Evolutionary conservation across 2,113 vertebrate genomes (phyloP).

Genomic region (Pholis gunnellus): DNA sequence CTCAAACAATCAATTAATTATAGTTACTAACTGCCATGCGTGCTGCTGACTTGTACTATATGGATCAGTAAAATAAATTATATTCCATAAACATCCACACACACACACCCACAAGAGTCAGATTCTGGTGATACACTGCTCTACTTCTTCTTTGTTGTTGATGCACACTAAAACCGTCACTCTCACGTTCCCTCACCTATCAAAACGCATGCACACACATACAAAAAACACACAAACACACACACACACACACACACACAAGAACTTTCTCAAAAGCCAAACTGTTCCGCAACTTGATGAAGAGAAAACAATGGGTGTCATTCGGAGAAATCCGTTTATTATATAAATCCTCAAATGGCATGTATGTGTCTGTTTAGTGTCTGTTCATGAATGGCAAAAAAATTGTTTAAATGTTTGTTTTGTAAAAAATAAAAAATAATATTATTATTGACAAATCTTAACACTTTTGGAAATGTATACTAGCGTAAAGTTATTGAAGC

Average conservation of each 20-base stretch:
- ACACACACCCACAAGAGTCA: slow-evolving; percentile 14
- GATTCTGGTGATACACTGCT: slow-evolving; percentile 49
- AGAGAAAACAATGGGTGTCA: slow-evolving; percentile 29
- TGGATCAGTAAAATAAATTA: slow-evolving; percentile 31
- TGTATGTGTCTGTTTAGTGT: slow-evolving; percentile 64
- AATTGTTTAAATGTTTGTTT: slow-evolving; percentile 82
- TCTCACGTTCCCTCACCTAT: neutral
- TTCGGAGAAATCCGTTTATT: slow-evolving; percentile 56
- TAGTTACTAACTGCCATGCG: slow-evolving; percentile 19
- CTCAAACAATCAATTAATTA: neutral
- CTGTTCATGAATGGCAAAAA: slow-evolving; percentile 57
- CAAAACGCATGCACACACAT: slow-evolving; percentile 22
- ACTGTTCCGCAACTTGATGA: slow-evolving; percentile 59
- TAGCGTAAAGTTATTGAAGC: slow-evolving; percentile 76
- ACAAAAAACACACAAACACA: slow-evolving; percentile 32
- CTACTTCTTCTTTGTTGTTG: slow-evolving; percentile 21
- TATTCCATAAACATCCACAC: slow-evolving; percentile 30
- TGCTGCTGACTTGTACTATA: slow-evolving; percentile 47
- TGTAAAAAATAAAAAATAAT: slow-evolving; percentile 76
- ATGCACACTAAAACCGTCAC: slow-evolving; percentile 27
- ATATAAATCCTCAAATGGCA: slow-evolving; percentile 51
- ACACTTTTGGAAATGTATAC: slow-evolving; percentile 75
- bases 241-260: slow-evolving; percentile 39
- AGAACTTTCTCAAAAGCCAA: slow-evolving; percentile 57
- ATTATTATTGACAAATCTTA: slow-evolving; percentile 75